Base-by-base conservation (phyloP, 1,140 invertebrate species). In the Rhagoletis zephyria region DNA sequence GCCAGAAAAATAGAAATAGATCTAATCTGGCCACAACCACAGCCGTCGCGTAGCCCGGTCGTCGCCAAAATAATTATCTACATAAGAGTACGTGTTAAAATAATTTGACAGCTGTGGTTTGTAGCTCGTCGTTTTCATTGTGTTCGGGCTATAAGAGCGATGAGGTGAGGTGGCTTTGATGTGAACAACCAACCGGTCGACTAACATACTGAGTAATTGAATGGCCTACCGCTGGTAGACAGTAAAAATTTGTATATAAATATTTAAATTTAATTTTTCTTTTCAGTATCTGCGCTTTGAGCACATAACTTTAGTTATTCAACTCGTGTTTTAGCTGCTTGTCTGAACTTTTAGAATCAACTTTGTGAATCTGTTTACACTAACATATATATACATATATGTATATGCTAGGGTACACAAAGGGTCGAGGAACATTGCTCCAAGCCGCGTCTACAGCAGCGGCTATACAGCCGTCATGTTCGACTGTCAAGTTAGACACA, bases 401-500 rank as follows among this genome's bases (percentile, higher is more conserved):
- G 5, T 48, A 10, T 14, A 48, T 19, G 48, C 30, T 30, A 42
- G 64, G 3, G 4, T 30, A 40, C 4, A 10, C 48, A 7, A n/a
- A 81, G 74, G 51, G 48, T 56, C 48, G 48, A 56, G 74, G 1
- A 67, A 67, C 16, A 51, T n/a, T 16, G 42, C n/a, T 51, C 56
- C 12, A 48, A 19, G n/a, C 74, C 19, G 48, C 51, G 1, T 81
- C 48, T 51, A 19, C 70, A 1, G 3, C 19, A 42, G 48, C 48
- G 74, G 74, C 74, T 81, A 81, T n/a, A 48, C 16, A 56, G 48
- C 74, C 74, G 51, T 56, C 74, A 81, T 81, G 74, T 81, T 81
- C 74, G 74, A 81, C 48, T 81, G 74, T 81, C 74, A 81, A 56
- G 74, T 59, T 56, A 81, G 51, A 81, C 74, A 81, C 74, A 81